Base-by-base conservation (phyloP, 2,888 invertebrate genomes). In the Lamellibrachia columna region DNA sequence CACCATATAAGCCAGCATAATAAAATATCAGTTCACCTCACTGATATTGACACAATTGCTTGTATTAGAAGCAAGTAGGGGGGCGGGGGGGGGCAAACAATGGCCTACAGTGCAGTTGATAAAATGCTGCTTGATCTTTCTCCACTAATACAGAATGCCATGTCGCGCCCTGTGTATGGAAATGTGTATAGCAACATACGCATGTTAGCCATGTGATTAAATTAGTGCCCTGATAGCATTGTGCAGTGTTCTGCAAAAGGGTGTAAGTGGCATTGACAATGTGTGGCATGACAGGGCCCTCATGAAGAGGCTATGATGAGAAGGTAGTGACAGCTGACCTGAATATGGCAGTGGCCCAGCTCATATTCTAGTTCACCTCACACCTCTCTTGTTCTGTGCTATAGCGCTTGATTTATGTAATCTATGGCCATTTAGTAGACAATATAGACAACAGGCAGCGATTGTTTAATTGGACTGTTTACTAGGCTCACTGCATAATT, bases 161-260 rank as follows among this genome's bases (percentile, higher is more conserved):
- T 75, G 75, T 75, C 75, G n/a, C 3, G 75, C 75, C 75, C 75
- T 15, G 11, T 75, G 75, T 75, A n/a, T 75, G 75, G 75, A 75
- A 75, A 15, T 22, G 75, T 75, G 75, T 75, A 11, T 75, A n/a
- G 75, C 75, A 75, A 6, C 75, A 22, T 75, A 3, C 1, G 22
- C 75, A 75, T 75, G 75, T 75, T 75, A 75, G 75, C 75, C 2
- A 75, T n/a, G 22, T 4, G 75, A 75, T 75, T 75, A 75, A 75
- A 75, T 75, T 75, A 75, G 75, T 75, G 22, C 75, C 75, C 75
- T 75, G 75, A 75, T 75, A 75, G 75, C 75, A 75, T 75, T 75
- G 75, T 75, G 75, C 75, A 75, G 75, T 22, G 75, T n/a, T 75
- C 75, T 75, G 75, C 75, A 75, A 75, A 75, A 75, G 75, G 75